Evolutionary conservation across 1,140 invertebrate genomes (phyloP).

Genomic region (Procambarus clarkii): DNA sequence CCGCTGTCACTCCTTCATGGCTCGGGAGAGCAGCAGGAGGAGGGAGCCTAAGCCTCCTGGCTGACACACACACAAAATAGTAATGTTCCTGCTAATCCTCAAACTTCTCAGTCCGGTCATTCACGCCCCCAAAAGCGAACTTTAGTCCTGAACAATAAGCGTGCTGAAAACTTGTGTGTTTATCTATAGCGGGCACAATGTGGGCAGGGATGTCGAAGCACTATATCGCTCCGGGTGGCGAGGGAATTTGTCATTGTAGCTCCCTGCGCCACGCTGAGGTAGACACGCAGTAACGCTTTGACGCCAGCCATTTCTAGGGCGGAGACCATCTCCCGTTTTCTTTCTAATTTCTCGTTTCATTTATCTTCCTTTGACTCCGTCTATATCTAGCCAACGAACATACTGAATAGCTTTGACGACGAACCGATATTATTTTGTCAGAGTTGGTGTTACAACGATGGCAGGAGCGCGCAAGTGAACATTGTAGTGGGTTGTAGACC

Average conservation of each 20-base stretch:
- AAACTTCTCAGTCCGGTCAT: neutral
- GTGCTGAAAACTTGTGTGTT: conserved; percentile 67
- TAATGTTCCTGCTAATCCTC: neutral
- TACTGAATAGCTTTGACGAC: no score
- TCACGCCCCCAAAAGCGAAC: conserved; percentile 21
- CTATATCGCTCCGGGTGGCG: conserved; percentile 58
- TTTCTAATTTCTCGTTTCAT: conserved; percentile 35
- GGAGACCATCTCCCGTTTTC: conserved; percentile 35
- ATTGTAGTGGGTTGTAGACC: neutral
- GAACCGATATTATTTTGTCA: no score
- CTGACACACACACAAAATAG: neutral
- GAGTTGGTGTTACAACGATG: no score
- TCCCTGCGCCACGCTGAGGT: conserved; percentile 56
- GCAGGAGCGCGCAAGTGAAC: neutral
- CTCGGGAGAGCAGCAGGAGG: neutral
- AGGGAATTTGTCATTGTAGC: conserved; percentile 69
- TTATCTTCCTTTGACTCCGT: neutral
- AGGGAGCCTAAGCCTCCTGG: neutral
- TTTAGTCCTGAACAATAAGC: conserved; percentile 44
- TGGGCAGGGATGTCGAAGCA: conserved; percentile 65
- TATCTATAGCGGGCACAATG: conserved; percentile 67
- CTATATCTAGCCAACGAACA: no score
- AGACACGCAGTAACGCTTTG: conserved; percentile 63
- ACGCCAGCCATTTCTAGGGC: conserved; percentile 30
- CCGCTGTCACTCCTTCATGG: neutral